Evolutionary conservation across 1,140 invertebrate genomes (phyloP), one percentile per base, ranked within the genome.

Genomic region (Triops longicaudatus): DNA sequence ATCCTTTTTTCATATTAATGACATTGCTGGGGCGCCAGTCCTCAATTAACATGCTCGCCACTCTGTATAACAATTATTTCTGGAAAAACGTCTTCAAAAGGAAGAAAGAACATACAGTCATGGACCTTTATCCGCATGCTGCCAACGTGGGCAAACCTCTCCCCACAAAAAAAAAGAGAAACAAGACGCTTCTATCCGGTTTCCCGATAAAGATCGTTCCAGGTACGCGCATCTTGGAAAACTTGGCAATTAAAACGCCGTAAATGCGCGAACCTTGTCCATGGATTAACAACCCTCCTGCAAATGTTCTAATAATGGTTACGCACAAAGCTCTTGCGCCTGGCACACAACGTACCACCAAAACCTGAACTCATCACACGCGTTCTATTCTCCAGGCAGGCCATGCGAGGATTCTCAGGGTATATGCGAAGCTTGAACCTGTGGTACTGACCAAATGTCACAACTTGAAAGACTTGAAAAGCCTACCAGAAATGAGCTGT

Each of bases 181-280:
- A 37, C 31, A 37, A 63, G n/a, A 63, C 14, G 22, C 50, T 63
- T 63, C n/a, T 63, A 63, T 63, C 50, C 50, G 50, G 50, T 63
- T 63, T 63, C 50, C 22, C 6, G 50, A 63, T 22, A 63, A 63
- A 3, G n/a, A 63, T 63, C 50, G 22, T 63, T 63, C 50, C 50
- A 63, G 50, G 17, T 63, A 63, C 9, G 14, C 9, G 50, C 6
- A 63, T 17, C 22, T 22, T 63, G 17, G 31, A 37, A 63, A 63
- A 63, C 17, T 63, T 63, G 50, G 50, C 50, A 63, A 63, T 63
- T 63, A 63, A 63, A 63, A 63, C 50, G n/a, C 50, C 14, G 50
- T 22, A 63, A 63, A 63, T 63, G 50, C 50, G 50, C 50, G 22
- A 63, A 63, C 50, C 50, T n/a, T 63, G 50, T 63, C 50, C 14